Base-by-base conservation (phyloP, 2,113 vertebrate genomes). In the Excalfactoria chinensis region DNA sequence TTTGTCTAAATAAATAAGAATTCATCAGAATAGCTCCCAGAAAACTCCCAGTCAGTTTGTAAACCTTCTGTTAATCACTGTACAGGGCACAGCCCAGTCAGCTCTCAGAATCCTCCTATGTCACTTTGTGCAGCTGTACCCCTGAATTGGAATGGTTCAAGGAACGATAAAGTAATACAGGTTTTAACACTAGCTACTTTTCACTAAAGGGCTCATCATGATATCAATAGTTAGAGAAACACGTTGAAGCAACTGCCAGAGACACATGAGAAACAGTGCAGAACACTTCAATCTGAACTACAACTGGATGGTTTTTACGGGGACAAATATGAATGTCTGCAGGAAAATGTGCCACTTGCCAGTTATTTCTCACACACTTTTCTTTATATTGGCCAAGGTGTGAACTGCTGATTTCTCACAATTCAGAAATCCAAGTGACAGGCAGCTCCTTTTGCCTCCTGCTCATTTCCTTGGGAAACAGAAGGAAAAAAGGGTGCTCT, bases 161-260 rank as follows among this genome's bases (percentile, higher is more conserved):
- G 90, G 78, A 55, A 74, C 73, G 35, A 88, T 75, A 53, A 66
- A 89, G 44, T 80, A 81, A 48, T 76, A 75, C 30, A 74, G 49
- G 8, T 74, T 79, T 86, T 6, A 8, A 73, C 28, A 59, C 37
- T 70, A 90, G 30, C 74, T 71, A 90, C 90, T 95, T 89, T 96
- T 93, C 56, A 70, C 71, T 78, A 74, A 85, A 44, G 49, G 49
- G 77, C 26, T 87, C 44, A 75, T 93, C 5, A 81, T 32, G 37
- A 96, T 89, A 94, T 70, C 53, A 89, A 91, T 93, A 93, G 84
- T 95, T 91, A 91, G 56, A 96, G 48, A 88, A 80, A 90, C 25
- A 9, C 28, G 19, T 86, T 90, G 79, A 71, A 95, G 53, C 95
- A 96, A 95, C 93, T 92, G 93, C 88, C 94, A 96, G 88, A 87